A percentile compares a stretch with the other conserved stretches of the same genome.
Evolutionary conservation across 2,113 vertebrate species (phyloP).

Genomic region (Phoenicopterus ruber): DNA sequence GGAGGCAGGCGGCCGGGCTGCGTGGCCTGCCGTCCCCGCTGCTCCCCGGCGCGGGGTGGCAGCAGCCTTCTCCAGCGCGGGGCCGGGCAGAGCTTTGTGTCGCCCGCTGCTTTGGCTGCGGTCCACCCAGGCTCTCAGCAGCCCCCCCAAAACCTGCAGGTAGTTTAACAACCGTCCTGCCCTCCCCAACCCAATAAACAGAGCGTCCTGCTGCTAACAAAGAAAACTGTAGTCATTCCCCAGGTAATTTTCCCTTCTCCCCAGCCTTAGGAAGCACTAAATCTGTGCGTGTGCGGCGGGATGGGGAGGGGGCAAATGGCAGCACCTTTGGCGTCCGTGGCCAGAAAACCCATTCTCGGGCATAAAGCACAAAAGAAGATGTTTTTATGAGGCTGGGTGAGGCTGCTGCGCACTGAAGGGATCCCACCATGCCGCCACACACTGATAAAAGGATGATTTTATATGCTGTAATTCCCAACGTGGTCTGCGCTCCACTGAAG

Average conservation of each 20-base stretch:
- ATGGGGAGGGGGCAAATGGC: not conserved
- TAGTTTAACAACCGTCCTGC: not conserved
- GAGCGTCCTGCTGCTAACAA: not conserved
- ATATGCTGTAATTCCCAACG: not conserved
- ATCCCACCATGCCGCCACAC: not conserved
- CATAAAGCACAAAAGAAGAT: not conserved
- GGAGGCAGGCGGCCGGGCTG: not conserved
- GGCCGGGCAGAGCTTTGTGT: not conserved
- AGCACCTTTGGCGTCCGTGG: not conserved
- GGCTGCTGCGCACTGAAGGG: not conserved
- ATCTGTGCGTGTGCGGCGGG: rapidly evolving
- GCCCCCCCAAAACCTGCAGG: not conserved
- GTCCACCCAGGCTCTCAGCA: not conserved
- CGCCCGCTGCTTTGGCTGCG: not conserved
- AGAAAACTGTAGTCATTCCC: not conserved
- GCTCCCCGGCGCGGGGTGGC: not conserved
- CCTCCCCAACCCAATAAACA: not conserved
- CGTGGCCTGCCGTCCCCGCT: not conserved
- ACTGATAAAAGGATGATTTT: not conserved
- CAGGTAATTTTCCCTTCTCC: not conserved
- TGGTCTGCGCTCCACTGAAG: not conserved
- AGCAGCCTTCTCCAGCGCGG: not conserved
- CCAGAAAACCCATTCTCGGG: not conserved
- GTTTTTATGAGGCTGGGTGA: not conserved
- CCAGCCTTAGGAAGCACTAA: not conserved